These are phyloP conservation scores for Xestia ashworthii DNA, from an alignment of 2,888 invertebrate genomes.

Conservation along the genomic window DNA sequence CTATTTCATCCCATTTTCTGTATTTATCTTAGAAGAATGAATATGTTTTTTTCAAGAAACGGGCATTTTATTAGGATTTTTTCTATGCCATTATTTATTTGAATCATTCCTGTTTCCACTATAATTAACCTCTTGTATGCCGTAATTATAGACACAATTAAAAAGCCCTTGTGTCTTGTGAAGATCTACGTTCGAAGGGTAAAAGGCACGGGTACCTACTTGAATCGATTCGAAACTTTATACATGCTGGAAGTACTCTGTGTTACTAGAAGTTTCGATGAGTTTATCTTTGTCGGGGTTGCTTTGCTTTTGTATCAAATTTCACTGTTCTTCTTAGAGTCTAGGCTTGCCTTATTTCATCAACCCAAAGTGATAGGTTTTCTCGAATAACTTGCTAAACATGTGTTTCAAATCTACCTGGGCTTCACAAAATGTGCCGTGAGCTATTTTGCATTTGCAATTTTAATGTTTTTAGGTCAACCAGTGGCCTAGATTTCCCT, in stretches of 20 bases:
- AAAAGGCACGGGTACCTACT: not conserved
- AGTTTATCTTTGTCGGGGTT: not conserved
- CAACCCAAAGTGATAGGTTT: not conserved
- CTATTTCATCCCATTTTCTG: constrained; percentile 34
- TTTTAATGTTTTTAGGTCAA: not conserved
- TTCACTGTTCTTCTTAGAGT: constrained; percentile 6
- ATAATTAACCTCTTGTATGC: too few species aligned
- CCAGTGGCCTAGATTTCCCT: not conserved
- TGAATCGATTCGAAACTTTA: constrained; percentile 29
- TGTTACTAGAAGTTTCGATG: constrained; percentile 18
- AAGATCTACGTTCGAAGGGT: too few species aligned
- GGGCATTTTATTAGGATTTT: not conserved
- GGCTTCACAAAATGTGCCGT: not conserved
- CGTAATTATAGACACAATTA: too few species aligned
- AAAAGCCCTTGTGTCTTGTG: too few species aligned
- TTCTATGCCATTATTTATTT: constrained; percentile 1
- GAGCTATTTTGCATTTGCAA: not conserved
- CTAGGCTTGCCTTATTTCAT: not conserved
- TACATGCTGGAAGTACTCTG: not conserved
- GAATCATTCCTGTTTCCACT: not conserved
- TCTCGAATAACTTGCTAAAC: too few species aligned
- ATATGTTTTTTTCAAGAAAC: constrained; percentile 1
- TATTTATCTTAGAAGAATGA: constrained; percentile 38
- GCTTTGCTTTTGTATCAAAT: constrained; percentile 10
- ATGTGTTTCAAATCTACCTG: not conserved